phyloP scores from a whole-genome alignment of 2,113 vertebrate species.

The Rhinolophus sinicus region DNA sequence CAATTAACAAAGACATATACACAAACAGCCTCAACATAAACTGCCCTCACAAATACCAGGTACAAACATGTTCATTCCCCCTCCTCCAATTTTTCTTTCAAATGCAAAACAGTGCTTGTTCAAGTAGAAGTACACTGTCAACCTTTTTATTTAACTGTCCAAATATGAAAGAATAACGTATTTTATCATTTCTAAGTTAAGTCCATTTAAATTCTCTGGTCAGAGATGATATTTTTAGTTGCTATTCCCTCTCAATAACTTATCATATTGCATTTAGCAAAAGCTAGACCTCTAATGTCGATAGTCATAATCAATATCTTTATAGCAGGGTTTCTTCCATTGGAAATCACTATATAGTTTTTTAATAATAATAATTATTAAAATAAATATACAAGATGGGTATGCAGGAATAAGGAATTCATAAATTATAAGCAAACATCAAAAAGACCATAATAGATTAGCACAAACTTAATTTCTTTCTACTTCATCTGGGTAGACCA shows the following conservation, averaged over 20 bases:
- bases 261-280: background rate
- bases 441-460: background rate
- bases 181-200: background rate
- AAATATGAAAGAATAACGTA: background rate
- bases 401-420: background rate
- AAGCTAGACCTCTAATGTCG: background rate
- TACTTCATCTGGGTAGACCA: background rate
- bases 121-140: background rate
- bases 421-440: background rate
- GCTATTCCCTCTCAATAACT: background rate
- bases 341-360: background rate
- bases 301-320: background rate
- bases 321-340: too few species aligned
- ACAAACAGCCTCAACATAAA: background rate
- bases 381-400: background rate
- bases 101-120: background rate
- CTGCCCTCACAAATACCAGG: background rate
- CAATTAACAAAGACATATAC: background rate
- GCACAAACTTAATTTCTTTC: background rate
- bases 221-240: background rate
- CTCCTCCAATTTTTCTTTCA: background rate
- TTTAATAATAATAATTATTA: background rate
- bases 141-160: background rate
- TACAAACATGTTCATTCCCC: background rate
- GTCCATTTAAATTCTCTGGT: background rate